Percentiles rank a stretch among this genome's conserved stretches.
Evolutionary conservation across 2,113 vertebrate species (phyloP).

Genomic region (Muntiacus muntjak): DNA sequence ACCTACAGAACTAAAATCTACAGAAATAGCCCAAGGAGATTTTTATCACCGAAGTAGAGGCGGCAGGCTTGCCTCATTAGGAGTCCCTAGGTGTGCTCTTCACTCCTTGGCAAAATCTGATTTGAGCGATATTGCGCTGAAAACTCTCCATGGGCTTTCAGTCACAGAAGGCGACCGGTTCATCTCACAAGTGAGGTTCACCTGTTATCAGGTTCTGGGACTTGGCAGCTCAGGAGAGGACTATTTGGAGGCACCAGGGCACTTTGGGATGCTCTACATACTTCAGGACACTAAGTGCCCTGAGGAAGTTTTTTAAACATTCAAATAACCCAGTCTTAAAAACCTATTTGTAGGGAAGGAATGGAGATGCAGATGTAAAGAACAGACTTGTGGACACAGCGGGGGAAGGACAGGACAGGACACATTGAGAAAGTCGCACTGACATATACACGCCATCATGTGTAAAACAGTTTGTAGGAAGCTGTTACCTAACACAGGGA

Average conservation of each 20-base stretch:
- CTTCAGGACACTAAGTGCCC: background rate
- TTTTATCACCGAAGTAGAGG: background rate
- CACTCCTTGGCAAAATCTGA: background rate
- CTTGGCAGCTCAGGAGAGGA: accelerated
- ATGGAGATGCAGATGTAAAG: background rate
- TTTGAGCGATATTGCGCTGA: background rate
- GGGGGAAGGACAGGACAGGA: background rate
- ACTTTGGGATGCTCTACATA: background rate
- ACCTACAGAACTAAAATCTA: background rate
- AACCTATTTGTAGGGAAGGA: background rate
- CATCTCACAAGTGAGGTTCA: accelerated
- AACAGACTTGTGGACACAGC: background rate
- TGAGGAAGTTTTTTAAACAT: background rate
- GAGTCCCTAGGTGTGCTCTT: background rate
- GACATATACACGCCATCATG: background rate
- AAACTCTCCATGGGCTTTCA: background rate
- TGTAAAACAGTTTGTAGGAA: background rate
- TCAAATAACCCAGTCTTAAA: background rate
- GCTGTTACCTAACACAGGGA: background rate
- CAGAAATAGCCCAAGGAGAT: background rate
- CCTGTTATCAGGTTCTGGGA: too few species aligned
- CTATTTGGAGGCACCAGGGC: background rate
- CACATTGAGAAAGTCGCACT: background rate
- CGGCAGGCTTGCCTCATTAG: background rate
- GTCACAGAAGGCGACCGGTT: too few species aligned